phyloP scores from a whole-genome alignment of 2,888 invertebrate species.

The Tachina fera region DNA sequence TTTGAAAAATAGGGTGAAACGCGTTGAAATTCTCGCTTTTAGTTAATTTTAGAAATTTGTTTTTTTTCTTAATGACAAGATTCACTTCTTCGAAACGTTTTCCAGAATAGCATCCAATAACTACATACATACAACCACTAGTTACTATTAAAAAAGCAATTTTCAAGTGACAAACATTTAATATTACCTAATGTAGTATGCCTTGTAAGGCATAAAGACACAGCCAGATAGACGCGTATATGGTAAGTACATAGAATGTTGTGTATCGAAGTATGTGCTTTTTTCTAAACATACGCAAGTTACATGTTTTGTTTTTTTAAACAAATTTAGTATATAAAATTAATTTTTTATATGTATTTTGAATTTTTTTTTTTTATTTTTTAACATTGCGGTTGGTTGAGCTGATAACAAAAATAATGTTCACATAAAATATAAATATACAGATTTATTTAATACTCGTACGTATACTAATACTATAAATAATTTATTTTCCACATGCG shows the following conservation, averaged over 20 bases:
- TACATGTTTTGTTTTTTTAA: neutral
- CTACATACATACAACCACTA: neutral
- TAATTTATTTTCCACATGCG: too few relatives aligned
- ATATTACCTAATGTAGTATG: slow-evolving; percentile 3
- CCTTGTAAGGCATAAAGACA: slow-evolving; percentile 41
- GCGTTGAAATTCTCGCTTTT: too few relatives aligned
- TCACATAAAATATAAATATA: too few relatives aligned
- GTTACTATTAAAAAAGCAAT: too few relatives aligned
- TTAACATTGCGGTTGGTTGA: slow-evolving; percentile 22
- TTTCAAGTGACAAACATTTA: slow-evolving; percentile 5
- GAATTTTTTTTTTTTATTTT: slow-evolving; percentile 30
- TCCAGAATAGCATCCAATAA: too few relatives aligned
- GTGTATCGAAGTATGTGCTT: neutral
- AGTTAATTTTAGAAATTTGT: too few relatives aligned
- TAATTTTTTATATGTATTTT: slow-evolving; percentile 37
- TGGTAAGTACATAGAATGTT: slow-evolving; percentile 3
- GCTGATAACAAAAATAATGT: slow-evolving; percentile 52
- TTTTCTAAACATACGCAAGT: neutral
- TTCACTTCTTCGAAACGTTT: too few relatives aligned
- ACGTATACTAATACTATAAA: too few relatives aligned
- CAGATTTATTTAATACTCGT: neutral
- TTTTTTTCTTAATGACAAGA: too few relatives aligned
- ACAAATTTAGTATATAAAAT: neutral
- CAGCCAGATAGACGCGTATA: neutral
- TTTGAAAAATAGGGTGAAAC: too few relatives aligned